A percentile compares a stretch with the other conserved stretches of the same genome.
Evolutionary conservation across 2,888 invertebrate genomes (phyloP).

Genomic region (Eudemis profundana): DNA sequence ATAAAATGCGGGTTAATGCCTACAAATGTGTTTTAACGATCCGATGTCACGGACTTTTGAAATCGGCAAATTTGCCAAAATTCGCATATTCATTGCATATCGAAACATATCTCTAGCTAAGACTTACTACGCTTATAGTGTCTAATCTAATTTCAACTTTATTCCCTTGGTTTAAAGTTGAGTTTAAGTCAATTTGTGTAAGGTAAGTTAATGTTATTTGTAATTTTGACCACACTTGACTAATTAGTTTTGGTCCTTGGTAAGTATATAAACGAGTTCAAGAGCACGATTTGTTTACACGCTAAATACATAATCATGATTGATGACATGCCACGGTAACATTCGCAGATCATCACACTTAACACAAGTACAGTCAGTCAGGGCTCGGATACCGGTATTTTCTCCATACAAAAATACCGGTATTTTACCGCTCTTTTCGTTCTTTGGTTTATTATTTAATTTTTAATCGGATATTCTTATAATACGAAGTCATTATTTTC

Average conservation of each 20-base stretch:
- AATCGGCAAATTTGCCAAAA: slow-evolving; percentile 4
- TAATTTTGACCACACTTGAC: slow-evolving; percentile 19
- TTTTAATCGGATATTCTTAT: no score
- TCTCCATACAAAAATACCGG: no score
- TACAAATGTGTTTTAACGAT: background rate
- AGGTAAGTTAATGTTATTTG: background rate
- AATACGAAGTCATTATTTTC: no score
- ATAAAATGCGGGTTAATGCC: background rate
- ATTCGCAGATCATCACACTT: slow-evolving; percentile 1
- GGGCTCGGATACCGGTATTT: no score
- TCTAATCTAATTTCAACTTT: background rate
- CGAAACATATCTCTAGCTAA: background rate
- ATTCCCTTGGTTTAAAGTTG: background rate
- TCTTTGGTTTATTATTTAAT: no score
- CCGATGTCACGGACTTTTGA: background rate
- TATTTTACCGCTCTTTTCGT: no score
- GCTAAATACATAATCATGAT: slow-evolving; percentile 30
- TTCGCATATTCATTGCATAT: slow-evolving; percentile 20
- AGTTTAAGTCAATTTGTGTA: background rate
- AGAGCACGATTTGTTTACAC: slow-evolving; percentile 24
- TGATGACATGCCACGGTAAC: background rate
- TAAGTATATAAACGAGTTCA: slow-evolving; percentile 27
- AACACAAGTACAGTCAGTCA: background rate
- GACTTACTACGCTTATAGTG: background rate
- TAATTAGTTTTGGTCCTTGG: slow-evolving; percentile 17